phyloP scores from a whole-genome alignment of 2,113 vertebrate genomes.

The Xiphias gladius region DNA sequence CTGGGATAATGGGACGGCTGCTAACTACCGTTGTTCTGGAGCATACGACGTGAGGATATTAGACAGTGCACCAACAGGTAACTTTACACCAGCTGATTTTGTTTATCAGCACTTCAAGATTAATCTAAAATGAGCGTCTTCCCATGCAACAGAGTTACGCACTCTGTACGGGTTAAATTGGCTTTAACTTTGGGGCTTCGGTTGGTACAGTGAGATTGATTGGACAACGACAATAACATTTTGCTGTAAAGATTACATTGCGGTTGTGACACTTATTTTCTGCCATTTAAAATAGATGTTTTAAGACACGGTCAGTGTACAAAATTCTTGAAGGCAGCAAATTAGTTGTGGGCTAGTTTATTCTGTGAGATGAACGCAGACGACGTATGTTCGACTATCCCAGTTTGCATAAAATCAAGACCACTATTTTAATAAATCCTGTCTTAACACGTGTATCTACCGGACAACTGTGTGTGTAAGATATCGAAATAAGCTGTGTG shows the following conservation, averaged over 20 bases:
- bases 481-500: not conserved
- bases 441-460: not conserved
- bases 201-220: not conserved
- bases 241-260: not conserved
- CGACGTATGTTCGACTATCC: not conserved
- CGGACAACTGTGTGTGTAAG: not conserved
- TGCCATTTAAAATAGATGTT: not conserved
- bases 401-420: not conserved
- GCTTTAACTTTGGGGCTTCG: not conserved
- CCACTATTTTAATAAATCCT: not conserved
- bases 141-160: not conserved
- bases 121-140: not conserved
- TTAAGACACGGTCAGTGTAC: not conserved
- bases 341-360: not conserved
- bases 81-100: constrained; percentile 43
- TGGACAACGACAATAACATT: not conserved
- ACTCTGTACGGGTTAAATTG: not conserved
- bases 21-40: constrained; percentile 98
- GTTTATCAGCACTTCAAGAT: not conserved
- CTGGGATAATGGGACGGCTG: constrained; percentile 99
- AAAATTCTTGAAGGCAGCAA: not conserved
- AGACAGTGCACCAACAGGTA: constrained; percentile 98
- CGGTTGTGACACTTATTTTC: too few relatives aligned
- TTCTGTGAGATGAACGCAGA: not conserved
- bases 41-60: constrained; percentile 97